Evolutionary conservation across 2,888 invertebrate species (phyloP).

Genomic region (Chrysolina americana): DNA sequence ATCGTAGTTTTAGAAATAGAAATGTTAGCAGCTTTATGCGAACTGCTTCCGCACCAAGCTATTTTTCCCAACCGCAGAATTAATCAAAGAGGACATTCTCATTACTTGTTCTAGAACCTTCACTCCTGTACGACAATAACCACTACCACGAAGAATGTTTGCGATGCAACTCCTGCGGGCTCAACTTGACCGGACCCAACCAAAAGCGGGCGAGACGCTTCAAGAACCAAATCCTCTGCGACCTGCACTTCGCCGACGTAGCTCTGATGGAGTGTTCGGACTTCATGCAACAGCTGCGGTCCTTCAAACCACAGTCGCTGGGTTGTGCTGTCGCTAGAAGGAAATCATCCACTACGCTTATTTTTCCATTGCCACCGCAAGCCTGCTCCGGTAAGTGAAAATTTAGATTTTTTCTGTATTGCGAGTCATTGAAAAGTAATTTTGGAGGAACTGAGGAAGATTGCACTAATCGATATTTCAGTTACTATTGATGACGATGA

Average conservation of each 20-base stretch:
- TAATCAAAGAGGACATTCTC: background rate
- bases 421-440: no score
- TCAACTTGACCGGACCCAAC: constrained; percentile 93
- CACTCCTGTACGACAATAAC: constrained; percentile 93
- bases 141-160: constrained; percentile 98
- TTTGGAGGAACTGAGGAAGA: no score
- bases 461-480: no score
- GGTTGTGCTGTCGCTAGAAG: constrained; percentile 95
- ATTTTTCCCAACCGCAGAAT: background rate
- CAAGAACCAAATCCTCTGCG: constrained; percentile 95
- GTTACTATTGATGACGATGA: no score
- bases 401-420: background rate
- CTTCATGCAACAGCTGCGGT: constrained; percentile 96
- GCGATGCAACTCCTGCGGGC: constrained; percentile 94
- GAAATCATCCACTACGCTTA: constrained; percentile 94
- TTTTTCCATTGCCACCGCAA: constrained; percentile 94
- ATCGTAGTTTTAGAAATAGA: no score
- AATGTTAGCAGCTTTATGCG: background rate
- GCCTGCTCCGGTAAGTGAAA: constrained; percentile 87
- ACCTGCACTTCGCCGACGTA: constrained; percentile 96
- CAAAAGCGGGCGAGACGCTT: constrained; percentile 76
- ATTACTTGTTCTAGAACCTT: constrained; percentile 80
- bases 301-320: constrained; percentile 95
- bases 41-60: background rate
- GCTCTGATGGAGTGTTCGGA: constrained; percentile 97